Evolutionary conservation across 2,797 vertebrate species (phyloP), one percentile per base, ranked within the genome.

Genomic region (Phataginus tricuspis): DNA sequence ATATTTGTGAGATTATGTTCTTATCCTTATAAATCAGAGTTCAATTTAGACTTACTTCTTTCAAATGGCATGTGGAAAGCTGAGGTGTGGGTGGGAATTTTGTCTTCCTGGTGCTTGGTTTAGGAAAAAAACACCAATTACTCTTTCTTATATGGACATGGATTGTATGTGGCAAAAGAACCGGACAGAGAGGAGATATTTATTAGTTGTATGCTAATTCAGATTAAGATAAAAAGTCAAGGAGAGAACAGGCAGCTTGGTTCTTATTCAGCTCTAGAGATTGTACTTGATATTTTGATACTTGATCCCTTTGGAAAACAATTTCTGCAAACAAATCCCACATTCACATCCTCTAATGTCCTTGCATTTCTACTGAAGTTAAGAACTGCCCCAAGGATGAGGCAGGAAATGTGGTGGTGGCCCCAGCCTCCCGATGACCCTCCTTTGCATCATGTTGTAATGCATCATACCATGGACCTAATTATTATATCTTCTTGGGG

Each of bases 41-140:
- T 94, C 89, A 42, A 3, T 79, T 94, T 79, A 90, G 15, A 55
- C n/a, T 71, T 83, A 34, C 49, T 85, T 82, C 86, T 69, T 88
- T 34, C 82, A 87, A 82, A 39, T 71, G 53, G 8, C 34, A 23
- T 51, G 27, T 57, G 72, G 53, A 53, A 97, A 86, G 71, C 27
- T 39, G 77, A 84, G 14, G 12, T 49, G 55, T 74, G 29, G 79
- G 90, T 74, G 63, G 78, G 49, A 77, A 57, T 83, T 91, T 37
- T 89, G 31, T 90, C 53, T 96, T 72, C 55, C 31, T 63, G 29
- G 53, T 19, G 14, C 49, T 82, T 69, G 13, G 19, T 80, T 97
- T 92, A 51, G n/a, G 87, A 55, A 78, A 64, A 12, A 71, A 61
- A 66, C 25, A n/a, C 23, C 14, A n/a, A 39, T 83, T 69, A 72